Conservation (phyloP, 2,797 vertebrate species). For the Antennarius maculatus region DNA sequence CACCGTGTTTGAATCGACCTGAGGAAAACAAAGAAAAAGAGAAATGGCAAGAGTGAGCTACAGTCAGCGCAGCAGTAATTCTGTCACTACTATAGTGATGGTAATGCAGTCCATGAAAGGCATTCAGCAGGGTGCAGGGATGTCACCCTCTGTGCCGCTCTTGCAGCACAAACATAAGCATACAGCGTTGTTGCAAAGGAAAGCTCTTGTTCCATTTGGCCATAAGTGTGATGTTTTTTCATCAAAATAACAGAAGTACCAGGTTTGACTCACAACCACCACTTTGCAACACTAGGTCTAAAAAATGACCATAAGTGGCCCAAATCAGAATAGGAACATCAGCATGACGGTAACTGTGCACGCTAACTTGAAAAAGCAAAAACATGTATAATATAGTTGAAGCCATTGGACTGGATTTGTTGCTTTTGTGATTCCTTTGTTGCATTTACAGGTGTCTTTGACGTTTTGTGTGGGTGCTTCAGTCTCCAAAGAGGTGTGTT, state of each 20-base stretch:
- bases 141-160: conserved; percentile 65
- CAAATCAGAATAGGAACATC: no score
- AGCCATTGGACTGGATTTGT: no score
- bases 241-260: not conserved
- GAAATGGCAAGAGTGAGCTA: conserved; percentile 51
- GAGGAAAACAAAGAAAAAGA: conserved; percentile 15
- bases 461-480: not conserved
- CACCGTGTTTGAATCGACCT: conserved; percentile 6
- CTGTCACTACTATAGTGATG: conserved; percentile 84
- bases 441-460: not conserved
- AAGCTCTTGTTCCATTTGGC: not conserved
- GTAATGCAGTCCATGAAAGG: conserved; percentile 80
- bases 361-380: no score
- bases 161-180: conserved; percentile 64
- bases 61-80: conserved; percentile 79
- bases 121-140: conserved; percentile 74
- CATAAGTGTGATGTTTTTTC: not conserved
- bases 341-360: no score
- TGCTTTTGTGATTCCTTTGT: not conserved
- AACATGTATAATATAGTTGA: no score
- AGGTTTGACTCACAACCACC: not conserved
- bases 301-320: not conserved
- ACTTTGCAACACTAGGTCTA: not conserved
- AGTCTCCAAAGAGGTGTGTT: conserved; percentile 13
- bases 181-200: conserved; percentile 42